Evolutionary conservation across 2,888 invertebrate genomes (phyloP), one percentile per base, ranked within the genome.

Genomic region (Cordilura impudica): DNA sequence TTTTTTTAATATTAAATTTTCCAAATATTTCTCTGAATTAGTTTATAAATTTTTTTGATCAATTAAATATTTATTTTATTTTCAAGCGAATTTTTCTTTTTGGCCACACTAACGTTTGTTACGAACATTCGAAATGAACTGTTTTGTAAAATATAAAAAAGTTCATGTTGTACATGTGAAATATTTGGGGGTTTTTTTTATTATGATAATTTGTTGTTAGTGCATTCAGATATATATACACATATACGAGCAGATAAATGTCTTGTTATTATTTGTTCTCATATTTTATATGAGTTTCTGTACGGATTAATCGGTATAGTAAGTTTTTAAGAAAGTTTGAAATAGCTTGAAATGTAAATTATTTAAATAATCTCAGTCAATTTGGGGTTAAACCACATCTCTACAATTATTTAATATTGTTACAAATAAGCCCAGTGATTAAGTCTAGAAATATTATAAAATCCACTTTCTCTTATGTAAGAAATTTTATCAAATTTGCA

Each of bases 211-310:
- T n/a, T 54, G 54, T 66, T 23, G 43, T 23, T 39, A 39, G 49
- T 75, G 47, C 63, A 72, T 73, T n/a, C n/a, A n/a, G n/a, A n/a
- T n/a, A n/a, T n/a, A n/a, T n/a, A n/a, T n/a, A n/a, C n/a, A n/a
- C n/a, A n/a, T n/a, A n/a, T n/a, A n/a, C n/a, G n/a, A n/a, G n/a
- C n/a, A n/a, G n/a, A n/a, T n/a, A n/a, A 49, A 69, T 56, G 61
- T 4, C 54, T 67, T 67, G 26, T 74, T 74, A 60, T 60, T 67
- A 14, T 74, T 76, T 65, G 35, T 49, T 2, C 69, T 43, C 31
- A 70, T 43, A 58, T 49, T 35, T 53, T 61, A 5, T 43, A 2
- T 39, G 49, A 3, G n/a, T 2, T 18, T 16, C 66, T 53, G 1
- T 21, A 49, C 14, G 21, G 10, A 3, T 2, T 10, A 4, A 1